Base-by-base conservation (phyloP, 30 jellyfish, hydroid and myxozoan species). In the Chironex yamaguchii region DNA sequence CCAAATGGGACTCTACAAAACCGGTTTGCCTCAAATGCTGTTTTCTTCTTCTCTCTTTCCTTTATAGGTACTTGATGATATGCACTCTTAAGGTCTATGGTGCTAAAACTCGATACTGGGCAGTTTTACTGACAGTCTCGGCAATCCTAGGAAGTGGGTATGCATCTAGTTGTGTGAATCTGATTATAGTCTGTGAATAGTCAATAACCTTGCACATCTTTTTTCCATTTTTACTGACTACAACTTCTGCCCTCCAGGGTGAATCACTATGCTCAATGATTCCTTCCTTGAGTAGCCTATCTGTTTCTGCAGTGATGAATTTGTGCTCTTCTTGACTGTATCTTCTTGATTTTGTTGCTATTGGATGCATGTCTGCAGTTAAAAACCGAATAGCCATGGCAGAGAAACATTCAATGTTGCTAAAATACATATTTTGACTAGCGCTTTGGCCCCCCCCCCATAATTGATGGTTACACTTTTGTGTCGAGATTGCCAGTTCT, bases 161-260 rank as follows among this genome's bases (percentile, higher is more conserved):
- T 3, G 92, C 97, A 53, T 88, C 97, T 35, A 81, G 77, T 28
- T 81, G 85, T 14, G 92, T 88, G 50, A 29, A 88, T 11, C 36
- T 26, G 71, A 66, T 88, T 35, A 81, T 88, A 1, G 96, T 88
- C 82, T 88, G 91, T 11, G 74, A 36, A 49, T 73, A 85, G 51
- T 85, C 95, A 30, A 74, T 63, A 1, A 73, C 92, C 86, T 72
- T 52, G 3, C 92, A 14, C 63, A 30, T 79, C 70, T 54, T 53
- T 24, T 34, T 34, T 35, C 75, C 76, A 35, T 85, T 79, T 22
- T 0, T 36, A 29, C 91, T 53, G 20, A 84, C 94, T 9, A 70
- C 20, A 14, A 71, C 85, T 50, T 84, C 82, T 6, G 91, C 94
- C 36, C 91, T 85, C 90, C 91, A 85, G 27, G 95, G 95, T 2